Base-by-base conservation (phyloP, 2,797 vertebrate genomes). In the Tapera naevia region DNA sequence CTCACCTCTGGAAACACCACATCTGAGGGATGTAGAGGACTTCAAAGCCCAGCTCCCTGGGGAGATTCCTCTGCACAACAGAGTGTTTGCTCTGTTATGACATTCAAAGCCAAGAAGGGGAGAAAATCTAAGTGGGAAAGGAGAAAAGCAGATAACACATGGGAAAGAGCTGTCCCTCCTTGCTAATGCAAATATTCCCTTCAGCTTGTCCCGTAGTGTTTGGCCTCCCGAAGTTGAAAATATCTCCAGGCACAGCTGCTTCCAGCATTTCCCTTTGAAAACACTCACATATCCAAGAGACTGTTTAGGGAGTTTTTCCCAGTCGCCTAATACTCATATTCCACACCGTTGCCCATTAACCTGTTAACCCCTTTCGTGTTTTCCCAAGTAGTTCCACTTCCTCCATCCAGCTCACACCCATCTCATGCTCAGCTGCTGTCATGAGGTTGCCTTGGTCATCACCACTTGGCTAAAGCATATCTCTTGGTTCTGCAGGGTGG, bases 201-300 rank as follows among this genome's bases (percentile, higher is more conserved):
- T 61, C 41, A 89, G 15, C 13, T 4, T 41, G 45, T 80, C 65
- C 80, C 73, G 72, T 5, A 54, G 58, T 0, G 0, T 39, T 72
- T 84, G 83, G 58, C n/a, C 86, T 94, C 80, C n/a, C 0, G 2
- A 33, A 51, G 46, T 0, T 17, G 46, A 78, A 88, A 93, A 66
- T 88, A 95, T 96, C 94, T 89, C 65, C 79, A 92, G 82, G 41
- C 94, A 33, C 92, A 95, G 91, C 90, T 86, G 84, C 81, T 96
- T 97, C 96, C 93, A 95, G 57, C 50, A 75, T 75, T 96, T 97
- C 95, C 94, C 72, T 95, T 80, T 84, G 67, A 94, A 95, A 97
- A 95, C 81, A 95, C 69, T 54, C 65, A 61, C 32, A 43, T 17
- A 83, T 82, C 72, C 92, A 80, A 75, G 61, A 80, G 75, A 22